These are phyloP conservation scores for Aphidoletes aphidimyza DNA, from an alignment of 2,888 invertebrate genomes.

Conservation along the genomic window DNA sequence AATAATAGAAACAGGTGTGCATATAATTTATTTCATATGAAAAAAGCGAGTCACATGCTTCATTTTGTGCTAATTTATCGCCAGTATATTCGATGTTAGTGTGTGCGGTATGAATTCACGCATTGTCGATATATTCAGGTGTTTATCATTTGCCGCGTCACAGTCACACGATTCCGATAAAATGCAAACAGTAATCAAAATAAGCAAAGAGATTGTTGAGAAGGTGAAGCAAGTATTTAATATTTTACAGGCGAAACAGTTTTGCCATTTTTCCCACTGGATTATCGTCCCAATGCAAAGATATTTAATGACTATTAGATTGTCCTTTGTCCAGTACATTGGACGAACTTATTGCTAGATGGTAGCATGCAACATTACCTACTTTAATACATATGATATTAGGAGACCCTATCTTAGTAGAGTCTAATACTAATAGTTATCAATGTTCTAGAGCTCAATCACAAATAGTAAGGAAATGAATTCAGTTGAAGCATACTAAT, in stretches of 20 bases:
- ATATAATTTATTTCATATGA: not conserved
- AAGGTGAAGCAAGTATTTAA: not conserved
- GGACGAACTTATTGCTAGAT: no score
- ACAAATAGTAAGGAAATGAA: no score
- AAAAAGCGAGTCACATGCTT: conserved; percentile 6
- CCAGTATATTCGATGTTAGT: not conserved
- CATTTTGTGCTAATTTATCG: conserved; percentile 30
- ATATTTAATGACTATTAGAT: no score
- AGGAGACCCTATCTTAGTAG: no score
- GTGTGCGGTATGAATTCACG: conserved; percentile 3
- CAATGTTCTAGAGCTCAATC: no score
- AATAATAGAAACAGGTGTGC: conserved; percentile 52
- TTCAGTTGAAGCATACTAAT: no score
- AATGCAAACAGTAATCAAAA: not conserved
- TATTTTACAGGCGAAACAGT: not conserved
- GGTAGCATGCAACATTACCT: no score
- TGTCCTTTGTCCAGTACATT: no score
- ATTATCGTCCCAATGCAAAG: no score
- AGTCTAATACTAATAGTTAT: no score
- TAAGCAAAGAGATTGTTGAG: not conserved
- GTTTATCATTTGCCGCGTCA: conserved; percentile 28
- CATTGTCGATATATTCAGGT: not conserved
- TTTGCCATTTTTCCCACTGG: not conserved
- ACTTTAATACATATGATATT: no score
- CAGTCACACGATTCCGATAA: not conserved